Percentiles rank a stretch among this genome's conserved stretches.
Conservation (phyloP, 92 coral and sea anemone species). For the Chrysogorgia sp. region DNA sequence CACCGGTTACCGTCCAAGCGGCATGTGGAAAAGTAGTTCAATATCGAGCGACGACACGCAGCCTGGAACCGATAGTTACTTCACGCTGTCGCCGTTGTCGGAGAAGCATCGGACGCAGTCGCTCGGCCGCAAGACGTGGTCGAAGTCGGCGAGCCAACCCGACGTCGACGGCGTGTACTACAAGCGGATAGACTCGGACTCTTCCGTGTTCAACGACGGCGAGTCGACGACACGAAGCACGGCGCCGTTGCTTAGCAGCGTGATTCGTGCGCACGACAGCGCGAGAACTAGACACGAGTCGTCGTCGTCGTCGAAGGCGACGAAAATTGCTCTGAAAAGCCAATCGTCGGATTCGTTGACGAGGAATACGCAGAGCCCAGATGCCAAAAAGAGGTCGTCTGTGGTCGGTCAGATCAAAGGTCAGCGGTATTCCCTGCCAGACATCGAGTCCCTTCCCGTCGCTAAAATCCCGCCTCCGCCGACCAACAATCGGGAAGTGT, state of each 20-base stretch:
- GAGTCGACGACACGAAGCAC: constrained; percentile 36
- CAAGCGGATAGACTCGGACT: constrained; percentile 40
- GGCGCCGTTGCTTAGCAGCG: constrained; percentile 35
- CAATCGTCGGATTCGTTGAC: constrained; percentile 36
- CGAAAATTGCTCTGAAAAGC: constrained; percentile 32
- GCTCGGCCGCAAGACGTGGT: constrained; percentile 36
- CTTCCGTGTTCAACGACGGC: constrained; percentile 28
- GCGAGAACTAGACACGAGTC: constrained; percentile 31
- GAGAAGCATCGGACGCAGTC: constrained; percentile 49
- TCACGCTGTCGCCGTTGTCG: constrained; percentile 32
- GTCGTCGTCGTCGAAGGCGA: constrained; percentile 18
- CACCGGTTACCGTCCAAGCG: constrained; percentile 37
- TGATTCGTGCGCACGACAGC: not conserved
- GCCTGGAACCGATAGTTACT: constrained; percentile 33
- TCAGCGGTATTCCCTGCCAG: constrained; percentile 45
- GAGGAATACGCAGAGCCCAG: constrained; percentile 18
- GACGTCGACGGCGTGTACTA: constrained; percentile 52
- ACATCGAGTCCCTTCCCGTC: constrained; percentile 37
- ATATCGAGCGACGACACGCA: constrained; percentile 37
- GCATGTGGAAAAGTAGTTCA: constrained; percentile 43
- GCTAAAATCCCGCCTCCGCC: constrained; percentile 39
- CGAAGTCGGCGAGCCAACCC: constrained; percentile 47
- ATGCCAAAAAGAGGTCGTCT: constrained; percentile 11
- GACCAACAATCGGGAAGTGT: constrained; percentile 30
- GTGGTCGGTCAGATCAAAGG: constrained; percentile 19